Conservation (phyloP, 2,797 vertebrate species). For the Sebastolobus alascanus region DNA sequence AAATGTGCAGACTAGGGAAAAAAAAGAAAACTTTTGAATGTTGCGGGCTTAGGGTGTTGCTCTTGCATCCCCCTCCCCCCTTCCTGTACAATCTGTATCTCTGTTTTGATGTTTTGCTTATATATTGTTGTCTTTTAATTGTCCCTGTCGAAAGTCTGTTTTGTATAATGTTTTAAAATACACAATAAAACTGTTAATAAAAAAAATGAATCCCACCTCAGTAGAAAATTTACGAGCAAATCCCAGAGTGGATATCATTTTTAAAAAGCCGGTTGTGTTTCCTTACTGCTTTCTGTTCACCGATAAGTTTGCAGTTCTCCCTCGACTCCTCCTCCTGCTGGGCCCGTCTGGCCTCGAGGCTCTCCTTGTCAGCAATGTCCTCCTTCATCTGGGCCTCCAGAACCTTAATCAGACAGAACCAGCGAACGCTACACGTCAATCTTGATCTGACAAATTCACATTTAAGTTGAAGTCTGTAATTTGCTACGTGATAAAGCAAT, state of each 20-base stretch:
- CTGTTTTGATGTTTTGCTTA: too few relatives aligned
- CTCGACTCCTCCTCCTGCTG: slow-evolving; percentile 94
- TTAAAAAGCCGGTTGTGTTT: slow-evolving; percentile 2
- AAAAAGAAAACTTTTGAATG: too few relatives aligned
- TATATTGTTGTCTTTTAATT: too few relatives aligned
- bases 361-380: slow-evolving; percentile 95
- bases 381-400: slow-evolving; percentile 97
- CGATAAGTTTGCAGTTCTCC: slow-evolving; percentile 96
- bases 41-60: too few relatives aligned
- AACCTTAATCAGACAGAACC: slow-evolving; percentile 83
- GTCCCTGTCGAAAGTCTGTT: too few relatives aligned
- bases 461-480: background rate
- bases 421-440: background rate
- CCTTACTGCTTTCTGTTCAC: slow-evolving; percentile 97
- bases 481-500: background rate
- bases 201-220: background rate
- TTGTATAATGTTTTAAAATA: too few relatives aligned
- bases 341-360: slow-evolving; percentile 91
- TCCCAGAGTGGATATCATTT: background rate
- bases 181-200: too few relatives aligned
- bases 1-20: too few relatives aligned
- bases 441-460: slow-evolving; percentile 9
- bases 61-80: too few relatives aligned
- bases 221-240: background rate
- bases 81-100: too few relatives aligned